A percentile compares a stretch with the other conserved stretches of the same genome.
phyloP scores from a whole-genome alignment of 2,113 vertebrate genomes.

The Rhea pennata region DNA sequence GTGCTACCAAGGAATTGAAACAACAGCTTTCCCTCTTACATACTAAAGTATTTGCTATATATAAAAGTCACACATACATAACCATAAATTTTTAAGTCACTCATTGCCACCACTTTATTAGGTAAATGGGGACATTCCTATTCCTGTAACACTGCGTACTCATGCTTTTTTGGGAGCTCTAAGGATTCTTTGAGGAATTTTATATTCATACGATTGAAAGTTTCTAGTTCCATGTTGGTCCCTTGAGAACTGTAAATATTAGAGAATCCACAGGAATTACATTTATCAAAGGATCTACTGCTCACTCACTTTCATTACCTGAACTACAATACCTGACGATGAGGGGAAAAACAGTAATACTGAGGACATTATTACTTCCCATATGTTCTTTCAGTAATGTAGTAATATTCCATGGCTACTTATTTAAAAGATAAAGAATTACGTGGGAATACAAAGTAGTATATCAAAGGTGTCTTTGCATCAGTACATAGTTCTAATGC shows the following conservation, averaged over 20 bases:
- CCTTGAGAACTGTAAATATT: background rate
- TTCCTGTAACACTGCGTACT: background rate
- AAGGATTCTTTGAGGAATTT: background rate
- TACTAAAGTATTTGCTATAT: background rate
- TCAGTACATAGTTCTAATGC: background rate
- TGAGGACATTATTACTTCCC: background rate
- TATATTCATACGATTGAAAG: background rate
- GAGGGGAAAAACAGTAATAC: background rate
- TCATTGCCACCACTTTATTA: background rate
- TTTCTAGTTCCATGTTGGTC: background rate
- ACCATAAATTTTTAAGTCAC: background rate
- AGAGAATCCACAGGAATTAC: background rate
- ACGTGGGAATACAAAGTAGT: background rate
- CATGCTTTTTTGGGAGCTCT: background rate
- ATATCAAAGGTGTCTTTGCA: background rate
- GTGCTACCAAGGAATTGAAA: background rate
- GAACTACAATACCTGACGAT: background rate
- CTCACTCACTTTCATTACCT: background rate
- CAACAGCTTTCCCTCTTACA: background rate
- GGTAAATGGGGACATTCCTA: background rate
- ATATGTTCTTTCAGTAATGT: background rate
- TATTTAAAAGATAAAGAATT: background rate
- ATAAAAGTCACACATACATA: background rate
- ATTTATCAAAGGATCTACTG: background rate
- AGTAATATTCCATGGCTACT: background rate